These are phyloP conservation scores for Eudasyphora cyanicolor DNA, from an alignment of 2,888 invertebrate species.

Conservation along the genomic window DNA sequence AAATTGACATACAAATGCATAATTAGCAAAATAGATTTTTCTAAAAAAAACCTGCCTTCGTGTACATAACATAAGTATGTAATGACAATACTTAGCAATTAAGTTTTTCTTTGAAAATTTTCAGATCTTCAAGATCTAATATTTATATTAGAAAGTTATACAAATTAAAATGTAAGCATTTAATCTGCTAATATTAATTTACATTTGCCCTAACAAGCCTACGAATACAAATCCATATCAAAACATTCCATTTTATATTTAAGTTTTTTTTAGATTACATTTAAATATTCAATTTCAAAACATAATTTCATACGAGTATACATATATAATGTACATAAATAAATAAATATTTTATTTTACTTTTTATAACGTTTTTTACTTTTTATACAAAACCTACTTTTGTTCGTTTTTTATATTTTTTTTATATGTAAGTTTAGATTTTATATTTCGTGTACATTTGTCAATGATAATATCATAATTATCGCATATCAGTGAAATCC, in stretches of 20 bases:
- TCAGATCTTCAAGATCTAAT: conserved; percentile 74
- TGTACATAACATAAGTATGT: neutral
- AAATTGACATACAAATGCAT: too few relatives aligned
- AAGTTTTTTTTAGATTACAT: conserved; percentile 22
- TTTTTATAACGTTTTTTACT: neutral
- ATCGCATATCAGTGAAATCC: conserved; percentile 75
- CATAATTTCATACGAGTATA: neutral
- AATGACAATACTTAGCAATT: conserved; percentile 28
- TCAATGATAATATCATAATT: conserved; percentile 38
- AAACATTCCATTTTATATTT: conserved; percentile 71
- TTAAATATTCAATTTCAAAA: too few relatives aligned
- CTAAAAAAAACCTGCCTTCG: neutral
- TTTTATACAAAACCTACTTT: conserved; percentile 15
- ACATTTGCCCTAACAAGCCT: conserved; percentile 70
- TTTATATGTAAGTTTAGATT: conserved; percentile 21
- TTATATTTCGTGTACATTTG: conserved; percentile 44
- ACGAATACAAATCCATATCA: conserved; percentile 78
- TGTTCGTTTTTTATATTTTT: conserved; percentile 16
- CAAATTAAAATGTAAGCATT: conserved; percentile 7
- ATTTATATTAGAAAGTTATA: conserved; percentile 17
- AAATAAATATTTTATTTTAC: neutral
- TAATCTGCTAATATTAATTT: neutral
- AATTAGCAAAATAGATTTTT: too few relatives aligned
- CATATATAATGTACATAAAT: conserved; percentile 14
- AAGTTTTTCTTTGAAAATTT: neutral